Evolutionary conservation across 1,140 invertebrate species (phyloP).

Genomic region (Drosophila paulistorum): DNA sequence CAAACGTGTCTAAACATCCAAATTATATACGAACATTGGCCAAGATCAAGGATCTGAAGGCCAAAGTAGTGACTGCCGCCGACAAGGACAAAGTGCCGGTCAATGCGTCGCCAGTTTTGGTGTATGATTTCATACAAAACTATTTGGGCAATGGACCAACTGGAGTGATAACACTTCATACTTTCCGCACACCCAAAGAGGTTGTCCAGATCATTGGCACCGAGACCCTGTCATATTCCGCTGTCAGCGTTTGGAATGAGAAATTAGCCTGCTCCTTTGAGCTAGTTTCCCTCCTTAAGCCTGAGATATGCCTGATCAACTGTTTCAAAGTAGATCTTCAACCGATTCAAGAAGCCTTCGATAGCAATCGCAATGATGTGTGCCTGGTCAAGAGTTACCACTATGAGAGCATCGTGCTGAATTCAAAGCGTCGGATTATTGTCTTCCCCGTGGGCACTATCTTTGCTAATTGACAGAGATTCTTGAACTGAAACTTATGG

Average conservation of each 20-base stretch:
- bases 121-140: conserved; percentile 66
- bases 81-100: conserved; percentile 26
- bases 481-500: background rate
- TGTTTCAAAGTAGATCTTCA: conserved; percentile 58
- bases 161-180: conserved; percentile 62
- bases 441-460: conserved; percentile 77
- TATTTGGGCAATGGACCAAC: conserved; percentile 52
- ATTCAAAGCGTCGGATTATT: conserved; percentile 49
- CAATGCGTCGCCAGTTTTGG: conserved; percentile 51
- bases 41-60: conserved; percentile 56
- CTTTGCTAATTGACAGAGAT: conserved; percentile 63
- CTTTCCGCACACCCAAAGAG: conserved; percentile 76
- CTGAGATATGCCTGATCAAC: conserved; percentile 51
- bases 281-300: conserved; percentile 44
- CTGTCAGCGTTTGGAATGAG: conserved; percentile 74
- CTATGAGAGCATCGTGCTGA: conserved; percentile 59
- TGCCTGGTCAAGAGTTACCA: conserved; percentile 63
- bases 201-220: conserved; percentile 51
- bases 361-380: conserved; percentile 40
- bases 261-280: conserved; percentile 71
- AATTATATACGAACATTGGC: conserved; percentile 31
- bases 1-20: conserved; percentile 37
- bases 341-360: conserved; percentile 26
- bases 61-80: conserved; percentile 50
- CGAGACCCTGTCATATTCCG: conserved; percentile 50